Evolutionary conservation across 2,888 invertebrate species (phyloP), one percentile per base, ranked within the genome.

Genomic region (Drosophila heteroneura): DNA sequence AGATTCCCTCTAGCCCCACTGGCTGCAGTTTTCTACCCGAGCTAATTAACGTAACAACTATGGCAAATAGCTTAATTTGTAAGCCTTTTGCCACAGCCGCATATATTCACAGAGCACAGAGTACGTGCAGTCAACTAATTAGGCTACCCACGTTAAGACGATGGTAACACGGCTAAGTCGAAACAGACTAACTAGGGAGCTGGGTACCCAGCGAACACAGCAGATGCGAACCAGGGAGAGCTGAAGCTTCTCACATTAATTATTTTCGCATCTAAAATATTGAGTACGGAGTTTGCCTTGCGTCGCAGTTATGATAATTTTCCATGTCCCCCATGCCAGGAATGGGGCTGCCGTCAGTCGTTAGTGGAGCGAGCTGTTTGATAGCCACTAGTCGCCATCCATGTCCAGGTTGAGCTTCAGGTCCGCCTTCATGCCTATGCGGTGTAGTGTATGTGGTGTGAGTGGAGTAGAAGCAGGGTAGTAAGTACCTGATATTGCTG

Each of bases 191-290:
- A 26, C 26, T 16, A 9, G 44, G 26, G 33, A 60, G 60, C 59
- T 41, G 37, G 44, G 12, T 22, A 44, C 44, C 44, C 44, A 44
- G 12, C 22, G 22, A 44, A 19, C 37, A 37, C 44, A 28, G 28
- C 26, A 54, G 35, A 0, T 33, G 53, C 14, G 33, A 54, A 26
- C 47, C 26, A 26, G 53, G 30, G 28, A 57, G 51, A 63, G 65
- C 68, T 41, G 60, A 70, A 68, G 77, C 79, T 90, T 90, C 87
- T 73, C 91, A 88, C 91, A 88, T 86, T 89, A 89, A 90, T 88
- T 88, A 88, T 84, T 82, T 86, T 84, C 73, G 89, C 84, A 79
- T 76, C 76, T 76, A 57, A 88, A 85, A 77, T 90, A 85, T 85
- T 85, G 90, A 82, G 90, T 68, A 69, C 83, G 51, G 41, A 62